Evolutionary conservation across 2,888 invertebrate species (phyloP).

Genomic region (Vandiemenella viatica): DNA sequence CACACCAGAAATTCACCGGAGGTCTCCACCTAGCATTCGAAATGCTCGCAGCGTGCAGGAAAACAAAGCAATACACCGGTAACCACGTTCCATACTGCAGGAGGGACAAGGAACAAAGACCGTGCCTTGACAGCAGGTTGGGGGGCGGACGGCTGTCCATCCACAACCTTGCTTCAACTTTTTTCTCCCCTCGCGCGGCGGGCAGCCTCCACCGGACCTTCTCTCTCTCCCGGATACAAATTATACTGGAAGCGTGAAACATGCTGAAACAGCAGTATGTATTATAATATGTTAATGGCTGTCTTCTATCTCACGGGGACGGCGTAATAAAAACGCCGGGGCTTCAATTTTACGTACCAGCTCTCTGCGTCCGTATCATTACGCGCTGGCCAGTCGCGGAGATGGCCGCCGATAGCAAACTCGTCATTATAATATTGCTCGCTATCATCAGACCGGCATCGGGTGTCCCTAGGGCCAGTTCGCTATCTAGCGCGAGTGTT

Average conservation of each 20-base stretch:
- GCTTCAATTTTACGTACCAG: background rate
- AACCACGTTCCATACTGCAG: no score
- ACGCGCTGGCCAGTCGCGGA: background rate
- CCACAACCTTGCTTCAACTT: background rate
- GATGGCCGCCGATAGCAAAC: background rate
- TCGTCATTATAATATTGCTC: background rate
- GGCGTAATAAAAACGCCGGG: no score
- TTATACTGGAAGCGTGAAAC: background rate
- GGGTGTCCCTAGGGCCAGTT: no score
- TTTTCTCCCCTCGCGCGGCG: background rate
- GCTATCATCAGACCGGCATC: background rate
- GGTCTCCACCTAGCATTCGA: no score
- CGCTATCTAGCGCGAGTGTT: no score
- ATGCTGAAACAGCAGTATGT: background rate
- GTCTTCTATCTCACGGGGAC: no score
- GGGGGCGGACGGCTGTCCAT: background rate
- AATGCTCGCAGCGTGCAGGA: no score
- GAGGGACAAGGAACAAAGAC: background rate
- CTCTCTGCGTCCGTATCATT: no score
- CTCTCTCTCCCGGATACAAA: background rate
- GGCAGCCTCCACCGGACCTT: background rate
- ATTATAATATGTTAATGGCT: background rate
- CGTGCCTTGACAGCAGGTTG: background rate
- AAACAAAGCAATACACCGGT: no score
- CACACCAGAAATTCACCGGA: no score